Evolutionary conservation across 1,140 invertebrate species (phyloP).

Genomic region (Cotesia chilonis): DNA sequence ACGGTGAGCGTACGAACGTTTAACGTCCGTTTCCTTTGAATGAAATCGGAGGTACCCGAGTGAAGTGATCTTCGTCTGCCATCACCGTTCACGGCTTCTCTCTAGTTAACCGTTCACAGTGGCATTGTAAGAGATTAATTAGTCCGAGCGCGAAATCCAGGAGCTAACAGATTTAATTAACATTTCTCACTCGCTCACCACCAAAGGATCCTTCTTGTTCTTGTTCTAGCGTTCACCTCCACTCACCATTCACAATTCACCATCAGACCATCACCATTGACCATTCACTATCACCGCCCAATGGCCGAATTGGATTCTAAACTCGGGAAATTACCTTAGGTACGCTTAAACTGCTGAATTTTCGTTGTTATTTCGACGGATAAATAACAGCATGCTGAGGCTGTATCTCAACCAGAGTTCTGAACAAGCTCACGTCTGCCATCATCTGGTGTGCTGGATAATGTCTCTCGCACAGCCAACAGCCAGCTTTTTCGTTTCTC

Average conservation of each 20-base stretch:
- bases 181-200: conserved; percentile 60
- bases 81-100: conserved; percentile 40
- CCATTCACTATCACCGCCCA: conserved; percentile 6
- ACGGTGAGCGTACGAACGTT: conserved; percentile 46
- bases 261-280: not conserved
- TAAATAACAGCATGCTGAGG: conserved; percentile 28
- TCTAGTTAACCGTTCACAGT: conserved; percentile 38
- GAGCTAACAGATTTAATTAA: conserved; percentile 66
- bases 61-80: conserved; percentile 57
- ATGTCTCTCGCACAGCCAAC: conserved; percentile 19
- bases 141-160: conserved; percentile 63
- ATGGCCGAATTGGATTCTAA: too few species aligned
- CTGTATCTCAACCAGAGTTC: conserved; percentile 28
- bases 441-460: conserved; percentile 35
- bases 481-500: conserved; percentile 19
- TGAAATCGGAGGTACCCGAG: conserved; percentile 48
- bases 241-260: not conserved
- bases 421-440: conserved; percentile 21
- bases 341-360: too few species aligned
- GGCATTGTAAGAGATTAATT: conserved; percentile 64
- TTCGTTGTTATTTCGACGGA: too few species aligned
- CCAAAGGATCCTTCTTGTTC: conserved; percentile 25
- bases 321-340: too few species aligned
- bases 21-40: conserved; percentile 55
- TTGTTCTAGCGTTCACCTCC: not conserved